Evolutionary conservation across 2,888 invertebrate genomes (phyloP).

Genomic region (Eugnorisma glareosa): DNA sequence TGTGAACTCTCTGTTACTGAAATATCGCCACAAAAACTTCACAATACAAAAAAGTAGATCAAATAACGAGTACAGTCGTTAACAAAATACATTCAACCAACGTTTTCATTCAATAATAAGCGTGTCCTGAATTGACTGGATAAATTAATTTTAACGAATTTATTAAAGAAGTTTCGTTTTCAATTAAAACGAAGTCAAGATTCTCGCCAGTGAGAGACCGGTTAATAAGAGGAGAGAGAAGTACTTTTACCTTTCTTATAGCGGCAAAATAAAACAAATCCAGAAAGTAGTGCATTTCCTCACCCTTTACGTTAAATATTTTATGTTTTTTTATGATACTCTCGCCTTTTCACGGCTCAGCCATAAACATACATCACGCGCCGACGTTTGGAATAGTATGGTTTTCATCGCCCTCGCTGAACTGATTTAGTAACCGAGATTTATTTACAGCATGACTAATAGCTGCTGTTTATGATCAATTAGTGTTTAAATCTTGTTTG

Average conservation of each 20-base stretch:
- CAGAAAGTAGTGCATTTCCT: slow-evolving; percentile 45
- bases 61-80: slow-evolving; percentile 39
- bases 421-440: slow-evolving; percentile 38
- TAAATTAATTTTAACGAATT: neutral
- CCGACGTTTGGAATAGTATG: slow-evolving; percentile 40
- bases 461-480: slow-evolving; percentile 42
- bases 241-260: neutral
- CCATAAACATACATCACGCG: slow-evolving; percentile 62
- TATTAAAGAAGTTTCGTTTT: neutral
- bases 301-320: slow-evolving; percentile 50
- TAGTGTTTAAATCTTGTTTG: slow-evolving; percentile 1
- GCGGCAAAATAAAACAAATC: slow-evolving; percentile 13
- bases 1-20: slow-evolving; percentile 32
- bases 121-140: neutral
- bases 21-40: slow-evolving; percentile 43
- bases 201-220: neutral
- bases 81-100: slow-evolving; percentile 12
- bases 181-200: neutral
- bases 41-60: slow-evolving; percentile 38
- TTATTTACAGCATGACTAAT: slow-evolving; percentile 39
- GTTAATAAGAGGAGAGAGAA: neutral
- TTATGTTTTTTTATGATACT: slow-evolving; percentile 62
- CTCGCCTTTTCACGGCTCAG: slow-evolving; percentile 51
- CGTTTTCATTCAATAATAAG: neutral
- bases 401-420: slow-evolving; percentile 47